Conservation (phyloP, 2,888 invertebrate genomes). For the Metalampra italica region DNA sequence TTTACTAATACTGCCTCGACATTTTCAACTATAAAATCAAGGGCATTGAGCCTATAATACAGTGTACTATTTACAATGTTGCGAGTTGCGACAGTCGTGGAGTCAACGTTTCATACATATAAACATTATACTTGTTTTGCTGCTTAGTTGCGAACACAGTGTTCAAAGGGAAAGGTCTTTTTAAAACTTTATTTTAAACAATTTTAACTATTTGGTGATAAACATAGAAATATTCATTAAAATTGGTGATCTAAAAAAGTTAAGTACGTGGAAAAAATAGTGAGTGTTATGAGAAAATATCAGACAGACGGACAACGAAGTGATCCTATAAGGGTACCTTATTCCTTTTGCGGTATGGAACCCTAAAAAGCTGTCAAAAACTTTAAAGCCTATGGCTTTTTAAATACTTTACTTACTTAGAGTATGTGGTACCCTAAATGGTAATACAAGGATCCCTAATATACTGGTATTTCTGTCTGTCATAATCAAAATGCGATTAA, state of each 20-base stretch:
- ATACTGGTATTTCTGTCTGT: too few relatives aligned
- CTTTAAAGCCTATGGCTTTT: too few relatives aligned
- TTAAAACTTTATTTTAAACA: conserved; percentile 20
- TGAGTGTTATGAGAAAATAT: not conserved
- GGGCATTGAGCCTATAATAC: not conserved
- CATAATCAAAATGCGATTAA: too few relatives aligned
- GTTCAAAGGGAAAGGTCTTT: conserved; percentile 65
- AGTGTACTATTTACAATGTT: not conserved
- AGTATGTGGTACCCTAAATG: too few relatives aligned
- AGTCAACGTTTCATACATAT: conserved; percentile 64
- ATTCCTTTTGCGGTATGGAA: too few relatives aligned
- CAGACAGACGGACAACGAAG: too few relatives aligned
- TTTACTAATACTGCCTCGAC: not conserved
- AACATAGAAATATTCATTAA: conserved; percentile 8
- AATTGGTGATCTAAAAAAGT: conserved; percentile 3
- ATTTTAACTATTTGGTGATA: conserved; percentile 11
- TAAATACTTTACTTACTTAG: too few relatives aligned
- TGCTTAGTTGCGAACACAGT: conserved; percentile 63
- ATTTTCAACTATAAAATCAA: not conserved
- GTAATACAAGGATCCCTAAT: too few relatives aligned
- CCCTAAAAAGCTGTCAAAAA: too few relatives aligned
- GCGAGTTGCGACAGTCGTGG: conserved; percentile 57
- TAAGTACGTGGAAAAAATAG: conserved; percentile 4
- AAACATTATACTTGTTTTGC: conserved; percentile 65
- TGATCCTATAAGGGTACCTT: too few relatives aligned